Conservation (phyloP, 2,797 vertebrate genomes). For the Craterocephalus amniculus region DNA sequence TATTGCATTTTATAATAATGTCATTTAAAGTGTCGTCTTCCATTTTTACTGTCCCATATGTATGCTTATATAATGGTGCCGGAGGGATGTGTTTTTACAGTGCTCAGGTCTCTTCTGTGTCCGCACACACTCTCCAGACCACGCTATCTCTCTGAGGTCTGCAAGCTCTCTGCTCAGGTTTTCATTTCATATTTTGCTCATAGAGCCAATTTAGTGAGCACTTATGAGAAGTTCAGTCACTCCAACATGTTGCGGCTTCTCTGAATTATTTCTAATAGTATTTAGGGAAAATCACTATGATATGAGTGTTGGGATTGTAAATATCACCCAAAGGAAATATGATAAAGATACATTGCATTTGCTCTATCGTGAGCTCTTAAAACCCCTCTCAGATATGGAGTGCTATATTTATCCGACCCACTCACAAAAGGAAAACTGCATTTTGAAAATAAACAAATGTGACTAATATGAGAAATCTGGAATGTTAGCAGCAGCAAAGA, state of each 20-base stretch:
- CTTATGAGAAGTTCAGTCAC: constrained; percentile 71
- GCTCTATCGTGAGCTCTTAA: constrained; percentile 51
- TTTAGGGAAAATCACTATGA: constrained; percentile 71
- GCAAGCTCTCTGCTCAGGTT: constrained; percentile 60
- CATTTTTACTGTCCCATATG: constrained; percentile 99
- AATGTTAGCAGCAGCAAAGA: constrained; percentile 57
- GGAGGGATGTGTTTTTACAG: constrained; percentile 96
- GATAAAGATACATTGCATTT: constrained; percentile 74
- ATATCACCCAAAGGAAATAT: constrained; percentile 79
- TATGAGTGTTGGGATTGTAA: constrained; percentile 79
- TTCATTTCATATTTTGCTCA: constrained; percentile 74
- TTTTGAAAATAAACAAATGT: constrained; percentile 73
- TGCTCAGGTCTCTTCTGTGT: constrained; percentile 77
- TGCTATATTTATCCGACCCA: constrained; percentile 68
- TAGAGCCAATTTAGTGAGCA: constrained; percentile 72
- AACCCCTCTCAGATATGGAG: constrained; percentile 49
- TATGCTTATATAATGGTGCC: constrained; percentile 98
- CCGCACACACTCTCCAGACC: constrained; percentile 67
- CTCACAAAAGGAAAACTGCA: constrained; percentile 66
- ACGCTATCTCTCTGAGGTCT: constrained; percentile 62
- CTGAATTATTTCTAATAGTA: constrained; percentile 79
- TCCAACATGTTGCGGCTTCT: constrained; percentile 62
- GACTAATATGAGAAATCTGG: constrained; percentile 71
- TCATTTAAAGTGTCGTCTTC: constrained; percentile 99
- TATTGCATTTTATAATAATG: constrained; percentile 99